Base-by-base conservation (phyloP, 2,113 vertebrate species). In the Cyanoderma ruficeps region DNA sequence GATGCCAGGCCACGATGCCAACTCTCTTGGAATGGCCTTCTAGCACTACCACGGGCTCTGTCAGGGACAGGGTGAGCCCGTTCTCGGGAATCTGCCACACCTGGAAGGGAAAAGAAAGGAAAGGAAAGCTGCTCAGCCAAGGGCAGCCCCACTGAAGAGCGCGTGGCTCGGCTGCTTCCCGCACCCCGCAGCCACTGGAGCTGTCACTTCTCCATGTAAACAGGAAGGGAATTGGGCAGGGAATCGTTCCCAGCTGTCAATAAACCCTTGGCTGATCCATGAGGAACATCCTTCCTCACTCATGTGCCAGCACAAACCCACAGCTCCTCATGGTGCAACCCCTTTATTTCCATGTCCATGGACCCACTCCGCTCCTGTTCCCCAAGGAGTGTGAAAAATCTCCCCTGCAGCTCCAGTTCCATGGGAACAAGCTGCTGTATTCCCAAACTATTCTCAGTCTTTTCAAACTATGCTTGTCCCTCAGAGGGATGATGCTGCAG, bases 21-120 rank as follows among this genome's bases (percentile, higher is more conserved):
- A 99, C 99, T 14, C 99, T 97, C 97, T 99, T 99, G 60, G 99
- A 99, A 95, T 99, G 99, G 37, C 99, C 99, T 96, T 99, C 99
- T 93, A 99, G 93, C 47, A 98, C 97, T 28, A 99, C 99, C 92
- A 99, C 99, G 0, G 99, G 99, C 88, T 99, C 99, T 1, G 99
- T 98, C 97, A 99, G 96, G 53, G 98, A 93, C 47, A 98, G 97
- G n/a, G 98, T 98, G n/a, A 99, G 98, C 22, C 99, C 99, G 3
- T 99, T 99, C 96, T 99, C 99, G 2, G 99, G 99, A 83, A 99
- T 99, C 98, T 99, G 99, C 99, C 99, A 99, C 35, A 99, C 99
- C 99, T 99, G 94, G 35, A 33, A 71, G 82, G 69, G 61, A 67
- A 50, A 59, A 57, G 7, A 30, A 17, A 75, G 69, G 53, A 68